Percentiles rank a stretch among this genome's conserved stretches.
These are phyloP conservation scores for Neodon shergylaensis DNA, from an alignment of 2,113 vertebrate genomes.

Conservation along the genomic window DNA sequence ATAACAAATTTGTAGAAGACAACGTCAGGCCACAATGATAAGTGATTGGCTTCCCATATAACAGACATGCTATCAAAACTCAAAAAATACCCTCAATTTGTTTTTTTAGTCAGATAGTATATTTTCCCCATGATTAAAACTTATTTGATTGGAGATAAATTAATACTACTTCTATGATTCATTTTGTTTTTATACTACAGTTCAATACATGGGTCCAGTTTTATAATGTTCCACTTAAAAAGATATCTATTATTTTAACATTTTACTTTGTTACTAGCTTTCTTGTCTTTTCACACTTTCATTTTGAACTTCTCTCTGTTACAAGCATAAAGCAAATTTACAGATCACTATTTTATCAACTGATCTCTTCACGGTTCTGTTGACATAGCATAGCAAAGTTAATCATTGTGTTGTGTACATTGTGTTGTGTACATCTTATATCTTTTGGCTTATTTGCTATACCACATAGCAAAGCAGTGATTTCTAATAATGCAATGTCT, in stretches of 20 bases:
- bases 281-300: neutral
- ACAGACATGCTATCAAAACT: neutral
- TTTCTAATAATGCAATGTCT: neutral
- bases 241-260: neutral
- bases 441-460: neutral
- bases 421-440: neutral
- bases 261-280: neutral
- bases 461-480: neutral
- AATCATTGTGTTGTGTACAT: neutral
- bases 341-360: neutral
- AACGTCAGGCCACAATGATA: neutral
- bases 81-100: neutral
- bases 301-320: neutral
- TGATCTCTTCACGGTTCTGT: neutral
- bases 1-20: neutral
- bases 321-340: neutral
- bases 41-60: no score
- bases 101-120: neutral
- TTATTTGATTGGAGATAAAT: neutral
- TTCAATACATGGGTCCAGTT: neutral
- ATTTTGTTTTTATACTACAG: neutral
- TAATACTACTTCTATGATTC: neutral
- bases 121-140: conserved; percentile 20
- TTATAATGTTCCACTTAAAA: neutral
- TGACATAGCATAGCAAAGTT: neutral